A percentile compares a stretch with the other conserved stretches of the same genome.
Evolutionary conservation across 2,888 invertebrate genomes (phyloP).

Genomic region (Lordiphosa fenestrarum): DNA sequence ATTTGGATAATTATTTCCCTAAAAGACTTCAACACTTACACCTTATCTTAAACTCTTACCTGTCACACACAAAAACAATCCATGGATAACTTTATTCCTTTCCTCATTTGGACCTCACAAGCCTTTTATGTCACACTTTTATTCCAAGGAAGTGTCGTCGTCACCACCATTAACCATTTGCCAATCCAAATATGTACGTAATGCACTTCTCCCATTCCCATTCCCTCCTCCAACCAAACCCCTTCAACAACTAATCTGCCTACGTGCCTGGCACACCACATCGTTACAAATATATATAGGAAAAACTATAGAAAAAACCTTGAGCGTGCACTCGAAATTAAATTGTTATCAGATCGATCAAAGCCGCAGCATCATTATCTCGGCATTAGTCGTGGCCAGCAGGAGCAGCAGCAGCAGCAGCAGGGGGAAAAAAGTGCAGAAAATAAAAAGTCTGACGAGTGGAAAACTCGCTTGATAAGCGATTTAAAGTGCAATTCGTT

Average conservation of each 20-base stretch:
- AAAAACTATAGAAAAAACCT: slow-evolving; percentile 27
- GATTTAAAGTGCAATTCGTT: slow-evolving; percentile 44
- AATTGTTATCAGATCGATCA: slow-evolving; percentile 74
- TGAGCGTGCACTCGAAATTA: slow-evolving; percentile 67
- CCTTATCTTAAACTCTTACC: too few species aligned
- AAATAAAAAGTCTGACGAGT: slow-evolving; percentile 21
- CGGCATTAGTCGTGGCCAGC: slow-evolving; percentile 61
- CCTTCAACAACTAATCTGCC: slow-evolving; percentile 51
- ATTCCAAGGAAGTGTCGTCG: slow-evolving; percentile 8
- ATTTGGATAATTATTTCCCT: too few species aligned
- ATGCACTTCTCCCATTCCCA: slow-evolving; percentile 17
- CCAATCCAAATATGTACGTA: slow-evolving; percentile 31
- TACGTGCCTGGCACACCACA: slow-evolving; percentile 66
- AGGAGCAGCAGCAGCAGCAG: too few species aligned
- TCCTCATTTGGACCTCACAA: slow-evolving; percentile 8
- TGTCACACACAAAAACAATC: slow-evolving; percentile 1
- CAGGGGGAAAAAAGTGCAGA: slow-evolving; percentile 9
- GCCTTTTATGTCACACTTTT: slow-evolving; percentile 8
- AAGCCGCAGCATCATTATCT: slow-evolving; percentile 72
- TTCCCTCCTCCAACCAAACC: background rate
- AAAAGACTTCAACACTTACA: too few species aligned
- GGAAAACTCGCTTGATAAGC: slow-evolving; percentile 51
- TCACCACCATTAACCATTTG: slow-evolving; percentile 33
- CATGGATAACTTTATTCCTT: slow-evolving; percentile 13
- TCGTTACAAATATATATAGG: slow-evolving; percentile 31